phyloP scores from a whole-genome alignment of 2,888 invertebrate genomes.

The Nomada goodeniana region DNA sequence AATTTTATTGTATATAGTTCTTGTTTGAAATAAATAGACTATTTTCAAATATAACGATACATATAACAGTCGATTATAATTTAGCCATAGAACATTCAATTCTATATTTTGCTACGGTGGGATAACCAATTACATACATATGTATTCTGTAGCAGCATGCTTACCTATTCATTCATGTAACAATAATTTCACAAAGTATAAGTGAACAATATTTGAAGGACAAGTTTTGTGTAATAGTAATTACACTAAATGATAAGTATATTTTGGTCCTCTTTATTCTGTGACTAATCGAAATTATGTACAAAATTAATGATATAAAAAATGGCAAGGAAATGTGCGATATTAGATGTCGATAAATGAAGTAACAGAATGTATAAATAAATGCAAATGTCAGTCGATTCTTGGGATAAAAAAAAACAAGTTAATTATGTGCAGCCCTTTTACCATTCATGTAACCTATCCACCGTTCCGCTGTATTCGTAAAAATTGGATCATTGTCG shows the following conservation, averaged over 20 bases:
- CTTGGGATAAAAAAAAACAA: neutral
- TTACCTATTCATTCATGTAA: neutral
- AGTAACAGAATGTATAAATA: neutral
- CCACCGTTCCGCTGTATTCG: conserved; percentile 95
- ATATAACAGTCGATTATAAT: neutral
- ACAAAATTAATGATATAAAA: conserved; percentile 44
- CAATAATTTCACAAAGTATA: neutral
- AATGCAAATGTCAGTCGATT: conserved; percentile 5
- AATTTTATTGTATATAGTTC: neutral
- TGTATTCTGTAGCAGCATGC: neutral
- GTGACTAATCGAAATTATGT: conserved; percentile 32
- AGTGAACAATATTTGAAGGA: neutral
- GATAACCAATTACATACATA: neutral
- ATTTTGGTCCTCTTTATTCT: conserved; percentile 56
- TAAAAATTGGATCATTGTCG: conserved; percentile 92
- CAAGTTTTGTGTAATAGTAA: conserved; percentile 16
- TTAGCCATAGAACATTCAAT: conserved; percentile 12
- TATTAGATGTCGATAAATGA: conserved; percentile 25
- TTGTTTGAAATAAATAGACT: neutral
- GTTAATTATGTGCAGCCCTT: conserved; percentile 95
- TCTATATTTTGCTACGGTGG: conserved; percentile 2
- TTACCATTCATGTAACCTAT: conserved; percentile 98
- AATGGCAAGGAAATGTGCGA: conserved; percentile 9
- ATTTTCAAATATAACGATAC: conserved; percentile 14
- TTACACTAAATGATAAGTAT: conserved; percentile 35